These are phyloP conservation scores for Saguinus imperator DNA, from an alignment of 2,113 vertebrate species.

Conservation along the genomic window DNA sequence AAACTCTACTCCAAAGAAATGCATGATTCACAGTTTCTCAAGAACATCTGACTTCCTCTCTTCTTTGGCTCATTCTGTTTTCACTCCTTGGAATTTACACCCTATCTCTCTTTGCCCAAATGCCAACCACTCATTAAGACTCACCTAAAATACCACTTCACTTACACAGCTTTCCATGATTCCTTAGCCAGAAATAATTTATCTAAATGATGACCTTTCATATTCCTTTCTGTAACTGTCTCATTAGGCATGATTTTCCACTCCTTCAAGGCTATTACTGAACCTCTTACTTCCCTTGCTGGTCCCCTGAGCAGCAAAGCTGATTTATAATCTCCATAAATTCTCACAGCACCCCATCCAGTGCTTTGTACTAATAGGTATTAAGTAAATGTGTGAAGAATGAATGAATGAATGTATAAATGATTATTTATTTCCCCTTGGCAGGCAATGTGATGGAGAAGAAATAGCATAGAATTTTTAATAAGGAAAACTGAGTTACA, in stretches of 20 bases:
- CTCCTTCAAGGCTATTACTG: conserved; percentile 4
- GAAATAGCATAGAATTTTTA: neutral
- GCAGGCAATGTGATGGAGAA: neutral
- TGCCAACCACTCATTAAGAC: neutral
- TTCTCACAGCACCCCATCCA: neutral
- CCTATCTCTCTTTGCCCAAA: conserved; percentile 11
- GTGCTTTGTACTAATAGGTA: neutral
- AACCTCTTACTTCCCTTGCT: neutral
- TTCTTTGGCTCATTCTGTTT: neutral
- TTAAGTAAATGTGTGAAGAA: conserved; percentile 44
- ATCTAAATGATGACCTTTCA: conserved; percentile 42
- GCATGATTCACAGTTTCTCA: neutral
- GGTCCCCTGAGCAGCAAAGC: neutral
- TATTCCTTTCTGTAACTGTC: conserved; percentile 55
- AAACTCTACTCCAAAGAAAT: neutral
- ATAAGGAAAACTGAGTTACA: conserved; percentile 7
- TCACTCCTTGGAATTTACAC: neutral
- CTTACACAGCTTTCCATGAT: neutral
- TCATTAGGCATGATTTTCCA: conserved; percentile 58
- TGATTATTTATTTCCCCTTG: conserved; percentile 1
- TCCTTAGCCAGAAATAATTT: conserved; percentile 43
- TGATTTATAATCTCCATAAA: conserved; percentile 64
- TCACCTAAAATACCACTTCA: neutral
- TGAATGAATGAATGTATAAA: conserved; percentile 29
- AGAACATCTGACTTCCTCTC: neutral